These are phyloP conservation scores for Xiphophorus hellerii DNA, from an alignment of 2,113 vertebrate genomes.

Conservation along the genomic window DNA sequence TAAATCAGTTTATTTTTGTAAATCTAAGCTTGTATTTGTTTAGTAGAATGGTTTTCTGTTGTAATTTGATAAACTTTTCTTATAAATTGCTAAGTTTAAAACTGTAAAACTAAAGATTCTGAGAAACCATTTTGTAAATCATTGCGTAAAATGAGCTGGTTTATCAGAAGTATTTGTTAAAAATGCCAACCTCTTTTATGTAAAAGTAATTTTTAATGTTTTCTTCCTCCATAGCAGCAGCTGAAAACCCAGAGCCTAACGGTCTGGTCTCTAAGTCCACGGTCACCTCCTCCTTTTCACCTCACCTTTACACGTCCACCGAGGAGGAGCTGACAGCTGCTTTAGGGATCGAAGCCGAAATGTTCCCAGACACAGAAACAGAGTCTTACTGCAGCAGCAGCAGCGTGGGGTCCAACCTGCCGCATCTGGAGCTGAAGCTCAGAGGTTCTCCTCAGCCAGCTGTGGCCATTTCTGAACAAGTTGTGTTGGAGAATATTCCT, in stretches of 20 bases:
- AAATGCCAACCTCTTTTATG: too few relatives aligned
- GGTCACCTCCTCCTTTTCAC: conserved; percentile 8
- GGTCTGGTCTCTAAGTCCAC: conserved; percentile 14
- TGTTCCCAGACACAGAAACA: conserved; percentile 64
- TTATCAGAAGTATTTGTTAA: background rate
- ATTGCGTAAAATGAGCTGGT: background rate
- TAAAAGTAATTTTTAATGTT: too few relatives aligned
- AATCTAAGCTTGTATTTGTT: too few relatives aligned
- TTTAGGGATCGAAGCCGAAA: conserved; percentile 59
- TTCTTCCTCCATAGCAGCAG: background rate
- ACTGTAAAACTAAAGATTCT: too few relatives aligned
- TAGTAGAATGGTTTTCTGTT: too few relatives aligned
- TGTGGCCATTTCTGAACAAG: conserved; percentile 19
- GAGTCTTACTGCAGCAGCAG: conserved; percentile 29
- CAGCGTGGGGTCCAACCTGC: conserved; percentile 22
- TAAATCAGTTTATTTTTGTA: too few relatives aligned
- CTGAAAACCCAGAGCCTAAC: background rate
- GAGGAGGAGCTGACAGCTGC: conserved; percentile 21
- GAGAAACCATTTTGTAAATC: too few relatives aligned
- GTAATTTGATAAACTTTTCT: too few relatives aligned
- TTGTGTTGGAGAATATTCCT: background rate
- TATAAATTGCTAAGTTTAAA: too few relatives aligned
- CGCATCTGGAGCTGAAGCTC: background rate
- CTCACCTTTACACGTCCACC: conserved; percentile 29
- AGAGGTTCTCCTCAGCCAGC: conserved; percentile 26